Base-by-base conservation (phyloP, 2,888 invertebrate genomes). In the Mycalesis mineus region DNA sequence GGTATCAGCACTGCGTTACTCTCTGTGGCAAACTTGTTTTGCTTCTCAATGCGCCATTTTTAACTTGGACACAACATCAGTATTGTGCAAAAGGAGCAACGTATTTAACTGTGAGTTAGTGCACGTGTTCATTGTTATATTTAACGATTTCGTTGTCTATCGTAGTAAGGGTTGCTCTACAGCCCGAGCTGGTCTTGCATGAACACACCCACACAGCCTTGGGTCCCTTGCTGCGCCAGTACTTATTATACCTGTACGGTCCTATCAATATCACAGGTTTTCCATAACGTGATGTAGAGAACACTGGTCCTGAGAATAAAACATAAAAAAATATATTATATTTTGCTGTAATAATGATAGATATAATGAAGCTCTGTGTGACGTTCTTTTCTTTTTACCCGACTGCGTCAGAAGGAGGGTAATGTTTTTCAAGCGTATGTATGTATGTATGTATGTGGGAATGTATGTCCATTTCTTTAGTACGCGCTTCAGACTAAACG, bases 161-260 rank as follows among this genome's bases (percentile, higher is more conserved):
- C 0, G 77, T 76, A 8, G 67, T 64, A 7, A 80, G 63, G 1
- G 68, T 63, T 0, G 77, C 75, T 22, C 70, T 65, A 56, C 80
- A 80, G 1, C 70, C 70, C 1, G 15, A 11, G 17, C 49, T 62
- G 7, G 58, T 42, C 41, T 66, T 68, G n/a, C 58, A 63, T n/a
- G n/a, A n/a, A 41, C 75, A 76, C 3, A 75, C 65, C 82, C 81
- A 80, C 14, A 62, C 67, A 7, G 64, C 61, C 33, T 66, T 63
- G 0, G 71, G 66, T 0, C 71, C 72, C 13, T 57, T 69, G 44
- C 72, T 72, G 31, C 75, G 70, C 52, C 72, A 75, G 22, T 74
- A 65, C 41, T 65, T 73, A 57, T 80, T 73, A 55, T 66, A 84
- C 14, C 77, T 67, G 52, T 78, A 71, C 2, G 22, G 3, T 1